Evolutionary conservation across 2,888 invertebrate species (phyloP).

Genomic region (Pinctada fucata): DNA sequence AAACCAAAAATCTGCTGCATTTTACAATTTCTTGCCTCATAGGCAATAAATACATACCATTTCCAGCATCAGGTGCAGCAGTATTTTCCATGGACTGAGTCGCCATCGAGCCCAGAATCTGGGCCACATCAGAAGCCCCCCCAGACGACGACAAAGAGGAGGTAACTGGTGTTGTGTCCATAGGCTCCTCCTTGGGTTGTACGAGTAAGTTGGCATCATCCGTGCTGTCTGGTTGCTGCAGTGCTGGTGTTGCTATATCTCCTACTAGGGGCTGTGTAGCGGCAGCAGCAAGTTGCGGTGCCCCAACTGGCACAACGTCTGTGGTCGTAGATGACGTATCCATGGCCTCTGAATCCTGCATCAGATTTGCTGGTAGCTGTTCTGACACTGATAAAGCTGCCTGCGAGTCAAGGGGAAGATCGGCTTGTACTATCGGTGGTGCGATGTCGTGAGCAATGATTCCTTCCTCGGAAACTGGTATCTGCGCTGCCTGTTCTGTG

Average conservation of each 20-base stretch:
- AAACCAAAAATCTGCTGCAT: constrained; percentile 7
- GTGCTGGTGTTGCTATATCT: constrained; percentile 11
- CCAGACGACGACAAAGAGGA: constrained; percentile 5
- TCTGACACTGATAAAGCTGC: constrained; percentile 28
- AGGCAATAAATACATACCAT: too few species aligned
- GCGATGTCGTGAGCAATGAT: not conserved
- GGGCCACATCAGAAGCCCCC: constrained; percentile 6
- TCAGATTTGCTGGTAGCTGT: constrained; percentile 34
- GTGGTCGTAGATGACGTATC: constrained; percentile 35
- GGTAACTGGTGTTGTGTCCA: constrained; percentile 42
- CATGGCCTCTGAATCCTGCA: constrained; percentile 40
- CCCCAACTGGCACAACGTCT: constrained; percentile 19
- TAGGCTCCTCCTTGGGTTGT: constrained; percentile 56
- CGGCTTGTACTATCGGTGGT: constrained; percentile 11
- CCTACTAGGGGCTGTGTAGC: constrained; percentile 17
- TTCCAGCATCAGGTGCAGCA: not conserved
- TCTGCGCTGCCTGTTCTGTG: not conserved
- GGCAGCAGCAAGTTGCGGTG: not conserved
- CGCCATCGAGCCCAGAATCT: not conserved
- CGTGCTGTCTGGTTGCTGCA: constrained; percentile 20
- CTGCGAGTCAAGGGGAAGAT: constrained; percentile 12
- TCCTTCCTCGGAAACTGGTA: constrained; percentile 1
- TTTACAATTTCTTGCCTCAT: too few species aligned
- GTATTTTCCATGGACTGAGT: constrained; percentile 3
- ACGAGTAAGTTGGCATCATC: constrained; percentile 2